Base-by-base conservation (phyloP, 2,113 vertebrate species). In the Chionodraco myersi region DNA sequence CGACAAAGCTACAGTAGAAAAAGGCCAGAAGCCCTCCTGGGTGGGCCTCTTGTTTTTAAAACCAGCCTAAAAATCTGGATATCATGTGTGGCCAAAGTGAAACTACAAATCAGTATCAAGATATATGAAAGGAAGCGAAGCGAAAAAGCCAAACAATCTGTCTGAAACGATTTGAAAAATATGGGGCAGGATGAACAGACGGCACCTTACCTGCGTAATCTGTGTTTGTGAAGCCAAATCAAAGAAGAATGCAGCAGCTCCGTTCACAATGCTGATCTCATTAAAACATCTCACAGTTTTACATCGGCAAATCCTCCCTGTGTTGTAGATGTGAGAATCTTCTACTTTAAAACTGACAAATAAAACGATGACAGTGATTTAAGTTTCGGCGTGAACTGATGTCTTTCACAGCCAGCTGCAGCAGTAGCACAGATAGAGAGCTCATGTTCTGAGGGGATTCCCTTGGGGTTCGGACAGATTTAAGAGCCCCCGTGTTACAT, bases 41-140 rank as follows among this genome's bases (percentile, higher is more conserved):
- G 92, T 93, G 92, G 92, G 92, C 92, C 23, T 6, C 10, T 59
- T 80, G 81, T 62, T 91, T 90, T 80, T 53, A 66, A 84, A 87
- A 79, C 30, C 8, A 15, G 73, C 63, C 69, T 14, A 61, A 77
- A 91, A 91, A 87, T 88, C 85, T 93, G 89, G 88, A 90, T 88
- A 66, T 92, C 87, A 88, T 58, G 79, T 91, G 92, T 88, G 84
- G 88, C 83, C 83, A 16, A 76, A 87, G 67, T 77, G 61, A 89
- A 89, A 74, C 75, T 84, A 77, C 75, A 88, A 92, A 90, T 88
- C 89, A 80, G 74, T 90, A 84, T 83, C 61, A 85, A 87, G 88
- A 87, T 83, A 85, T 89, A 92, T 90, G 88, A 87, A 82, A 74
- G 77, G 75, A 89, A 86, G 81, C 83, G 82, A 77, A 41, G 62